Percentiles rank a stretch among this genome's conserved stretches.
These are phyloP conservation scores for Pyrgus malvae DNA, from an alignment of 2,888 invertebrate genomes.

Conservation along the genomic window DNA sequence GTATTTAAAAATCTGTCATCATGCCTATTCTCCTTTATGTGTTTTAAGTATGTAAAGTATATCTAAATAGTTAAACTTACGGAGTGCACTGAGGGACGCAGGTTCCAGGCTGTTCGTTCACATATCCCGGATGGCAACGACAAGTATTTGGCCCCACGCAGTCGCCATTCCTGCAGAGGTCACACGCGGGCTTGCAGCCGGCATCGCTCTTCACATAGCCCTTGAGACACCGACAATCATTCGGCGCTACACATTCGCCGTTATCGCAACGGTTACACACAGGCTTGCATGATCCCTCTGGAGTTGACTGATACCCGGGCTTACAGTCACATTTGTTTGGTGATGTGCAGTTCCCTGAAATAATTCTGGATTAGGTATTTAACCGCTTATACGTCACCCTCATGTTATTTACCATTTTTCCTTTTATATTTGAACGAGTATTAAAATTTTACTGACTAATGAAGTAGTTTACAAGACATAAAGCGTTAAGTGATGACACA, in stretches of 20 bases:
- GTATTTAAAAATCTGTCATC: no score
- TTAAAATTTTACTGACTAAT: no score
- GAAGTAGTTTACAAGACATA: no score
- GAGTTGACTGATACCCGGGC: conserved; percentile 65
- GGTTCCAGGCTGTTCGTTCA: conserved; percentile 42
- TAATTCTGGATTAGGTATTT: neutral
- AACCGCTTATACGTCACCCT: no score
- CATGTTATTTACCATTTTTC: no score
- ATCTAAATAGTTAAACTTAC: conserved; percentile 56
- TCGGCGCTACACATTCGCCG: conserved; percentile 73
- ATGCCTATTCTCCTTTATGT: no score
- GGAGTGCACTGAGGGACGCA: conserved; percentile 56
- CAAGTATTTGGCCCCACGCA: conserved; percentile 77
- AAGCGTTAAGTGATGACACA: no score
- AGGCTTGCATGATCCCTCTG: conserved; percentile 66
- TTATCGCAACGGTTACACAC: conserved; percentile 63
- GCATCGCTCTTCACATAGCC: conserved; percentile 37
- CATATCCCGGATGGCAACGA: conserved; percentile 57
- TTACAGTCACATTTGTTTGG: conserved; percentile 83
- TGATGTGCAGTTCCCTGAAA: conserved; percentile 73
- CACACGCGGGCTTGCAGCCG: conserved; percentile 33
- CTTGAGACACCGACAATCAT: conserved; percentile 71
- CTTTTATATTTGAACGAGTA: no score
- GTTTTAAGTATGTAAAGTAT: no score
- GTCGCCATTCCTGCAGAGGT: conserved; percentile 58